Percentiles rank a stretch among this genome's conserved stretches.
Evolutionary conservation across 1,140 invertebrate species (phyloP).

Genomic region (Drosophila rufa): DNA sequence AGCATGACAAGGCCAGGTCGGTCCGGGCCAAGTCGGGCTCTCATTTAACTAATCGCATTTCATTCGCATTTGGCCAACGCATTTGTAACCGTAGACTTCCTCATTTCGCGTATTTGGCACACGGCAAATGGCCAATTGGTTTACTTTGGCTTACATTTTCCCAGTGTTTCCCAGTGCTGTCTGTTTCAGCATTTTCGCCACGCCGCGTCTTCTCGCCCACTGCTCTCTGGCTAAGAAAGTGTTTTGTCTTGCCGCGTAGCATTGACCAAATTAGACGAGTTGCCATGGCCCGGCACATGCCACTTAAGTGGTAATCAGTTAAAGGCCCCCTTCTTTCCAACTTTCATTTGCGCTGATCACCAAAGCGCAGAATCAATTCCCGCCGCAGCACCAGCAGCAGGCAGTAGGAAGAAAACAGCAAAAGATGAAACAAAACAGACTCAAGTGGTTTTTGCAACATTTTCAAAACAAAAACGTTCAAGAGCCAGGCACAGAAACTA

Average conservation of each 20-base stretch:
- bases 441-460: constrained; percentile 11
- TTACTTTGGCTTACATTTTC: constrained; percentile 63
- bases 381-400: neutral
- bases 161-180: constrained; percentile 10
- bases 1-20: constrained; percentile 65
- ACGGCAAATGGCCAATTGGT: constrained; percentile 61
- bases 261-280: constrained; percentile 75
- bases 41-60: constrained; percentile 74
- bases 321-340: constrained; percentile 42
- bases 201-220: constrained; percentile 3
- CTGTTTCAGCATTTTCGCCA: constrained; percentile 27
- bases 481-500: constrained; percentile 13
- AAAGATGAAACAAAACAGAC: constrained; percentile 16
- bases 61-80: constrained; percentile 50
- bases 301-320: constrained; percentile 72
- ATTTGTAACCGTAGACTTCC: constrained; percentile 75
- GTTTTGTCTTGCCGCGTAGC: constrained; percentile 50
- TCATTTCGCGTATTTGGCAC: constrained; percentile 54
- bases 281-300: constrained; percentile 57
- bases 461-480: constrained; percentile 16
- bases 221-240: constrained; percentile 57
- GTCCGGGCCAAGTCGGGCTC: constrained; percentile 45
- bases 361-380: constrained; percentile 65
- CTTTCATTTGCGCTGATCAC: constrained; percentile 73
- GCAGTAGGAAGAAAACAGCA: constrained; percentile 23